Evolutionary conservation across 2,888 invertebrate genomes (phyloP), one percentile per base, ranked within the genome.

Genomic region (Balanococcus diminutus): DNA sequence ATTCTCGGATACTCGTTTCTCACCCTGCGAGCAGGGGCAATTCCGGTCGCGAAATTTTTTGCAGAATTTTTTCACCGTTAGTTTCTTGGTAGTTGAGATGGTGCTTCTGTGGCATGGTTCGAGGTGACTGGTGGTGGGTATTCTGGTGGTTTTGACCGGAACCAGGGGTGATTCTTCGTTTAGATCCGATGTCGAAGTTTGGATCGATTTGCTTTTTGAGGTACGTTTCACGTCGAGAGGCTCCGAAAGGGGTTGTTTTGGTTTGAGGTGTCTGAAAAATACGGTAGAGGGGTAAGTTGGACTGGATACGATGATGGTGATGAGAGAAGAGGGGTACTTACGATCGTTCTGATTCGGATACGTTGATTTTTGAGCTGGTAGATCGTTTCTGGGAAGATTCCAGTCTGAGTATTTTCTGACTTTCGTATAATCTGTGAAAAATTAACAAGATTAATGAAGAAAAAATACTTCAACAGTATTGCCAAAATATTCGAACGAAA

Each of bases 371-470:
- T 28, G 28, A 25, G 28, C 14, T 75, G 75, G 28, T 32, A 32
- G 75, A 1, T 75, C 32, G 31, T 75, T 75, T 81, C 8, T 42
- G 31, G 1, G 83, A 56, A 51, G 86, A 67, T 86, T 88, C 87
- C 83, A 87, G 86, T 31, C 87, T 87, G 25, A 88, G 84, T 75
- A 85, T 87, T 87, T 88, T 88, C 56, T 88, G 88, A 79, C 88
- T 88, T 81, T 87, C 88, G 16, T 88, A 86, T 32, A 88, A 82
- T 28, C 88, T 88, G 31, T 56, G 31, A 46, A 19, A 83, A n/a
- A 67, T 5, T 36, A 36, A 19, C n/a, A 67, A 25, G 22, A 39
- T 42, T 79, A 3, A 28, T 14, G 25, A 75, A 81, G 16, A n/a
- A n/a, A n/a, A n/a, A n/a, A n/a, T n/a, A n/a, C n/a, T n/a, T n/a